phyloP scores from a whole-genome alignment of 2,888 invertebrate species.

The Podabrus alpinus region DNA sequence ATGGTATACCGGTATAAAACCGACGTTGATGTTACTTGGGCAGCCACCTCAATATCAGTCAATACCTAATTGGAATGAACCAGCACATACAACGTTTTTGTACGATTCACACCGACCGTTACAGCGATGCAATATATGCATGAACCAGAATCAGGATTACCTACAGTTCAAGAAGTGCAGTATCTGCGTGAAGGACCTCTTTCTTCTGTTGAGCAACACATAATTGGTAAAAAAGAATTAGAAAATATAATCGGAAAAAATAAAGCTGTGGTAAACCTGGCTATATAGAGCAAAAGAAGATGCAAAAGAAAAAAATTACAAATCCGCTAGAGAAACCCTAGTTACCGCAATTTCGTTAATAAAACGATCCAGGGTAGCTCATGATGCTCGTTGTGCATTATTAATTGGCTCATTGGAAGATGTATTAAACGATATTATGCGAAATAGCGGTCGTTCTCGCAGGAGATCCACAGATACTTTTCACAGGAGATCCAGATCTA shows the following conservation, averaged over 20 bases:
- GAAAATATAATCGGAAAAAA: slow-evolving; percentile 98
- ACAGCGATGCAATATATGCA: too few relatives aligned
- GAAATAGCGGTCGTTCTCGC: slow-evolving; percentile 72
- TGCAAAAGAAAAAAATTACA: slow-evolving; percentile 96
- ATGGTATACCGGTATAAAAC: too few relatives aligned
- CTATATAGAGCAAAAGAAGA: slow-evolving; percentile 97
- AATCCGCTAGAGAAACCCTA: slow-evolving; percentile 96
- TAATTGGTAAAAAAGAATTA: slow-evolving; percentile 90
- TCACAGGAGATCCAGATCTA: slow-evolving; percentile 48
- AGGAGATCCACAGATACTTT: too few relatives aligned
- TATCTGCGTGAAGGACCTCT: too few relatives aligned
- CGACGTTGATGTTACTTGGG: too few relatives aligned
- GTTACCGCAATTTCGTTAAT: slow-evolving; percentile 98
- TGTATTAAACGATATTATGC: slow-evolving; percentile 95
- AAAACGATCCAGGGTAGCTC: slow-evolving; percentile 90
- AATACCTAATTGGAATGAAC: too few relatives aligned
- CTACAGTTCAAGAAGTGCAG: too few relatives aligned
- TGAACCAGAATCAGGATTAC: too few relatives aligned
- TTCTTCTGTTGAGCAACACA: slow-evolving; percentile 67
- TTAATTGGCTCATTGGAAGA: slow-evolving; percentile 95
- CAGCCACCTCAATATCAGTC: too few relatives aligned
- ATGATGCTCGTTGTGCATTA: slow-evolving; percentile 97
- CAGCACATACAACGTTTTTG: too few relatives aligned
- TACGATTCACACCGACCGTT: too few relatives aligned
- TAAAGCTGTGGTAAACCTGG: slow-evolving; percentile 95